Conservation (phyloP, 2,888 invertebrate genomes). For the Tryphoninae sp. region DNA sequence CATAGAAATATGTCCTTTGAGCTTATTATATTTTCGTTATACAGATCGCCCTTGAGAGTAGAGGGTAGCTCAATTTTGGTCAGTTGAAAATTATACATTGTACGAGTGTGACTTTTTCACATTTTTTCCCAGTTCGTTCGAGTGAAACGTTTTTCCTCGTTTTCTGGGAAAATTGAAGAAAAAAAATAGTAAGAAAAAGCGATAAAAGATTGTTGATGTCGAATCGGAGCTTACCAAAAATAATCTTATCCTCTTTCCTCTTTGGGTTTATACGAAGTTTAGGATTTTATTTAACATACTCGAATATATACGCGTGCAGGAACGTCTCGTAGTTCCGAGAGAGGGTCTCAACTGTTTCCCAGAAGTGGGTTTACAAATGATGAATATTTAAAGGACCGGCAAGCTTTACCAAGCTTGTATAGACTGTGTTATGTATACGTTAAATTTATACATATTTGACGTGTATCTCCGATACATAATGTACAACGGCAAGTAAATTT, state of each 20-base stretch:
- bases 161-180: not conserved
- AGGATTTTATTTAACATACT: too few species aligned
- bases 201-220: too few species aligned
- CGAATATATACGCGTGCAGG: not conserved
- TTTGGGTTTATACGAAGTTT: too few species aligned
- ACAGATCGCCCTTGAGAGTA: conserved; percentile 30
- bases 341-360: conserved; percentile 10
- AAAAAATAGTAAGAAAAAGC: not conserved
- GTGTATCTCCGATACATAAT: conserved; percentile 20
- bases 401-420: conserved; percentile 29
- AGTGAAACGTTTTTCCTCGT: not conserved
- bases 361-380: conserved; percentile 73
- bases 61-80: conserved; percentile 39
- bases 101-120: conserved; percentile 19
- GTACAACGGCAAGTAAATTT: conserved; percentile 55
- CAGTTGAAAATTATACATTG: conserved; percentile 63
- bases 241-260: too few species aligned
- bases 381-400: conserved; percentile 74
- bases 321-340: not conserved
- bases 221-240: too few species aligned
- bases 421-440: conserved; percentile 41
- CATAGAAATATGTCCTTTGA: conserved; percentile 42
- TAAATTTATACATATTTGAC: conserved; percentile 37
- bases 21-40: conserved; percentile 60
- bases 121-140: conserved; percentile 50